Evolutionary conservation across 2,113 vertebrate species (phyloP).

Genomic region (Edolisoma coerulescens): DNA sequence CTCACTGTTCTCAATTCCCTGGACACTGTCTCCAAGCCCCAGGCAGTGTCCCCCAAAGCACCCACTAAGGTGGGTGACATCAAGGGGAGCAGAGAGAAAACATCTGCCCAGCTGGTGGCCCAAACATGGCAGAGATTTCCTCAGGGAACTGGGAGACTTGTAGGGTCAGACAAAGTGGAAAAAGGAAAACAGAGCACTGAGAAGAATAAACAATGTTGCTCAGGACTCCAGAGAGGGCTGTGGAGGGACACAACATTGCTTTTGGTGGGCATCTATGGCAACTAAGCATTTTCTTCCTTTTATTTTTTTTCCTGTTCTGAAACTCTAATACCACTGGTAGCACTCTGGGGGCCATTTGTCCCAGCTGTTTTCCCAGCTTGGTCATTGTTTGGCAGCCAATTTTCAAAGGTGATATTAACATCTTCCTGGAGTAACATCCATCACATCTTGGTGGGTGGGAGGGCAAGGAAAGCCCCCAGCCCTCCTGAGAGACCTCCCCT

Average conservation of each 20-base stretch:
- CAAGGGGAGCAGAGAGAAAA: background rate
- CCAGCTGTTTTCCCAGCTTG: background rate
- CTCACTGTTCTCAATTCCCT: background rate
- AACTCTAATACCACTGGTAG: background rate
- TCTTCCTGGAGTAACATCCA: background rate
- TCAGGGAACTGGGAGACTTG: background rate
- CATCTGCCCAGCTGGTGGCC: background rate
- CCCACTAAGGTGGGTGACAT: background rate
- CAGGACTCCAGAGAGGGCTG: background rate
- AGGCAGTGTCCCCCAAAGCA: rapidly evolving
- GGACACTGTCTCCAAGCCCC: background rate
- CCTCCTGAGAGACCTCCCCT: background rate
- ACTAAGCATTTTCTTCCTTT: rapidly evolving
- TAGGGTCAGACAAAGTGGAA: background rate
- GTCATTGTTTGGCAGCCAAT: background rate
- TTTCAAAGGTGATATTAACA: background rate
- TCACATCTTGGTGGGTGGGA: background rate
- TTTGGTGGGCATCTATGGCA: background rate
- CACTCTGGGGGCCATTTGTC: background rate
- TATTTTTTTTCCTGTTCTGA: background rate
- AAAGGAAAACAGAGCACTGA: background rate
- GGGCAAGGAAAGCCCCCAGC: background rate
- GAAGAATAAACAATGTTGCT: background rate
- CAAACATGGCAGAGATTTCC: background rate
- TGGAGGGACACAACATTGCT: background rate